Evolutionary conservation across 2,113 vertebrate genomes (phyloP).

Genomic region (Ctenodactylus gundi): DNA sequence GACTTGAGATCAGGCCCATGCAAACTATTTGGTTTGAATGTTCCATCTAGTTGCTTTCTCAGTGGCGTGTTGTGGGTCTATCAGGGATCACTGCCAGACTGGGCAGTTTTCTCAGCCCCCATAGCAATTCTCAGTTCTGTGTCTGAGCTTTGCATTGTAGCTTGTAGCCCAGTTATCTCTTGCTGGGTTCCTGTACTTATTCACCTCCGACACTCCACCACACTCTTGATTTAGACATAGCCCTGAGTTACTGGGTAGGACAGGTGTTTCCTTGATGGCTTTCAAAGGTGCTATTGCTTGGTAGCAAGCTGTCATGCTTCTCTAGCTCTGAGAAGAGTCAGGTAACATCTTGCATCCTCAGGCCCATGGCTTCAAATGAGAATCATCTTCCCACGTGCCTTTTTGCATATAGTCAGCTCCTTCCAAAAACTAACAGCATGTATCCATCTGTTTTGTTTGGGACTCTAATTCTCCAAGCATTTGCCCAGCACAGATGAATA

Average conservation of each 20-base stretch:
- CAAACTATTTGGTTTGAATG: background rate
- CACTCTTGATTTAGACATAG: background rate
- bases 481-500: constrained; percentile 43
- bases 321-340: background rate
- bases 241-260: background rate
- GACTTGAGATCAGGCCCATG: background rate
- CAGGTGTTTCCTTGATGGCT: background rate
- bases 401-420: background rate
- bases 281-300: background rate
- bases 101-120: background rate
- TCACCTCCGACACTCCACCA: background rate
- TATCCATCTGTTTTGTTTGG: background rate
- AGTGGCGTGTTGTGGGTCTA: background rate
- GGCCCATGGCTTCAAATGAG: background rate
- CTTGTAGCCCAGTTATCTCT: background rate
- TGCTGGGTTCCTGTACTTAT: background rate
- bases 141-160: background rate
- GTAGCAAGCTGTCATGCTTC: background rate
- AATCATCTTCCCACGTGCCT: background rate
- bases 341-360: background rate
- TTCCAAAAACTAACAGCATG: background rate
- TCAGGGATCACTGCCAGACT: background rate
- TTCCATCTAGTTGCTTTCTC: background rate
- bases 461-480: background rate
- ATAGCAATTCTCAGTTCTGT: background rate